Evolutionary conservation across 2,113 vertebrate genomes (phyloP).

Genomic region (Cyanistes caeruleus): DNA sequence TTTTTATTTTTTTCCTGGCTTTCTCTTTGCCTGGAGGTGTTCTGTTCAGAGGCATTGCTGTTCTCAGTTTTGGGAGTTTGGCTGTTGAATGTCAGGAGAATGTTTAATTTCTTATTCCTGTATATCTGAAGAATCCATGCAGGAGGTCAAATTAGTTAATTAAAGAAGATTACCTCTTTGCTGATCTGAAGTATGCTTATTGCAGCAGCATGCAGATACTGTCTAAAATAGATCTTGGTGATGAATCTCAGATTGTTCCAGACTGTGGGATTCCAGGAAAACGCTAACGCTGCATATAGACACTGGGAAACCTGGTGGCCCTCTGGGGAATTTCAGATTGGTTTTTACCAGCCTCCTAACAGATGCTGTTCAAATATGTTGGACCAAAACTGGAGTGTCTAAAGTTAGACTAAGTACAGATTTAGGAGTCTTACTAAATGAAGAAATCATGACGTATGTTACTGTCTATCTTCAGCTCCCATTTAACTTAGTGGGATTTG

Average conservation of each 20-base stretch:
- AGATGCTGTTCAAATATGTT: slow-evolving; percentile 13
- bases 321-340: neutral
- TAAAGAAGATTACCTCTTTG: slow-evolving; percentile 3
- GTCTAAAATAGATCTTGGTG: neutral
- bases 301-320: neutral
- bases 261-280: neutral
- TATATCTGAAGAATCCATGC: neutral
- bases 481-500: slow-evolving; percentile 45
- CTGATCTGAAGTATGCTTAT: neutral
- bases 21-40: neutral
- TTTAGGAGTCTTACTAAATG: slow-evolving; percentile 58
- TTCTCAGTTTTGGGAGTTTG: neutral
- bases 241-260: neutral
- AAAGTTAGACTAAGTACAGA: slow-evolving; percentile 58
- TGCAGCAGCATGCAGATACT: neutral
- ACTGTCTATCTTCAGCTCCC: slow-evolving; percentile 47
- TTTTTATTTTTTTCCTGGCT: neutral
- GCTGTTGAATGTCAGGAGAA: neutral
- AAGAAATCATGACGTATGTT: slow-evolving; percentile 31
- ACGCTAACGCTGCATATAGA: neutral
- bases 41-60: neutral
- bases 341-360: neutral
- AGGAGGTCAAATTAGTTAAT: slow-evolving; percentile 23
- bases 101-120: neutral
- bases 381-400: slow-evolving; percentile 36